These are phyloP conservation scores for Pteropus alecto DNA, from an alignment of 2,113 vertebrate species.

Conservation along the genomic window DNA sequence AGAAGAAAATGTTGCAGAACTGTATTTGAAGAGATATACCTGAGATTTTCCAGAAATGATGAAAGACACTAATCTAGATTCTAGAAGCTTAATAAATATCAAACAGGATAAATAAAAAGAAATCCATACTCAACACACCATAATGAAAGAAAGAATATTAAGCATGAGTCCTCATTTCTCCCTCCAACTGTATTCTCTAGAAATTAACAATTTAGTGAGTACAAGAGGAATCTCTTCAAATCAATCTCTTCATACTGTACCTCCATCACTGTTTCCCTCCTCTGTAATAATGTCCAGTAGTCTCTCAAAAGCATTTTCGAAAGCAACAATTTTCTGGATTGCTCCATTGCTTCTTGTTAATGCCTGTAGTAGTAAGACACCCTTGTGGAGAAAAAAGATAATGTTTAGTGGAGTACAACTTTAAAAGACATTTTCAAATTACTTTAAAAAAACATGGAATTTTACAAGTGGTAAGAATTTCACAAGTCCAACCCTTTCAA, in stretches of 20 bases:
- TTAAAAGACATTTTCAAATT: background rate
- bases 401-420: background rate
- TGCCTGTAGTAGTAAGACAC: slow-evolving; percentile 94
- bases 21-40: background rate
- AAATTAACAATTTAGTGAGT: background rate
- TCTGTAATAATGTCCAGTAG: slow-evolving; percentile 97
- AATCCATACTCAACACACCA: background rate
- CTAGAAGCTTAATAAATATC: background rate
- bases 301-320: slow-evolving; percentile 98
- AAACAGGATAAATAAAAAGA: background rate
- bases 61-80: background rate
- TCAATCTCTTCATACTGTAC: slow-evolving; percentile 76
- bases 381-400: slow-evolving; percentile 80
- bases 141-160: background rate
- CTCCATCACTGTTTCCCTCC: slow-evolving; percentile 97
- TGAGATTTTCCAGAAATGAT: background rate
- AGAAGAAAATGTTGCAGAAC: background rate
- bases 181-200: background rate
- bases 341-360: slow-evolving; percentile 97
- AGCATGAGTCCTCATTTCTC: background rate
- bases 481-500: background rate
- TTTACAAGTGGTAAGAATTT: background rate
- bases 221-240: background rate
- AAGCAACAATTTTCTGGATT: slow-evolving; percentile 99
- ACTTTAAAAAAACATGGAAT: background rate